Conservation (phyloP, 2,797 vertebrate genomes). For the Diglossa cyanea region DNA sequence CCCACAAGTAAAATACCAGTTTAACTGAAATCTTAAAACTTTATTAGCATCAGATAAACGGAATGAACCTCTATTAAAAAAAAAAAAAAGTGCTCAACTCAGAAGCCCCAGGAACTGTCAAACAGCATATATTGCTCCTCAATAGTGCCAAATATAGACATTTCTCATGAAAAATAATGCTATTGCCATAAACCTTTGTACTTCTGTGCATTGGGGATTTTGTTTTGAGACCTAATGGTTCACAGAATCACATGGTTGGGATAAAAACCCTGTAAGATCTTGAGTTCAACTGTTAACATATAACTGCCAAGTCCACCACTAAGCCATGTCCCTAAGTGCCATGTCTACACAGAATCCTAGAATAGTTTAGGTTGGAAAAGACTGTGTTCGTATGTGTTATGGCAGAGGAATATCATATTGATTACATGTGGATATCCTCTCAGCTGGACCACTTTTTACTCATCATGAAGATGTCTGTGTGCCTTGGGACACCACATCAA, state of each 20-base stretch:
- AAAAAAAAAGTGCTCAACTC: not conserved
- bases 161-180: not conserved
- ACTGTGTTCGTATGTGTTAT: fast-evolving
- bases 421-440: not conserved
- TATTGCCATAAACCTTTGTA: not conserved
- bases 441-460: not conserved
- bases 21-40: not conserved
- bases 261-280: not conserved
- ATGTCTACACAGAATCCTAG: not conserved
- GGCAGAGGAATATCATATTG: not conserved
- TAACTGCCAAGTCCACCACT: not conserved
- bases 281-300: not conserved
- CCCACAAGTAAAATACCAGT: not conserved
- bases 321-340: not conserved
- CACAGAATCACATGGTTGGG: not conserved
- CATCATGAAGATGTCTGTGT: not conserved
- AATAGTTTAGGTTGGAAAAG: not conserved
- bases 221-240: not conserved
- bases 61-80: not conserved
- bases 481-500: not conserved
- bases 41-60: not conserved
- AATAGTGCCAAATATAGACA: not conserved
- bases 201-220: not conserved
- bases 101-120: not conserved
- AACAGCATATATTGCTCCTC: not conserved